Evolutionary conservation across 1,140 invertebrate species (phyloP), one percentile per base, ranked within the genome.

Genomic region (Pararge aegeria): DNA sequence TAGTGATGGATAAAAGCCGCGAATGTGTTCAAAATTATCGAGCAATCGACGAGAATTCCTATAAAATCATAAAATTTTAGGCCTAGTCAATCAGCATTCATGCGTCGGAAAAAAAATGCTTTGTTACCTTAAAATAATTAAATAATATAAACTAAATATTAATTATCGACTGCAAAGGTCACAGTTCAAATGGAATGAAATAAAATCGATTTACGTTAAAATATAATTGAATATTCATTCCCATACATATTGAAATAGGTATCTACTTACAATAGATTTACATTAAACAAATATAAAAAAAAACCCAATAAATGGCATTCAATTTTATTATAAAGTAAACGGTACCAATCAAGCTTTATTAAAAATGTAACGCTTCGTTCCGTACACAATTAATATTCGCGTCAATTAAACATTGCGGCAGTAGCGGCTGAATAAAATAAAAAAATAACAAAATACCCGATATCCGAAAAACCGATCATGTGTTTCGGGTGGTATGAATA

Each of bases 401-500:
- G 53, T 68, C 66, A 71, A 74, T 74, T 71, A 66, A 71, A 66
- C 66, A 71, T 71, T 68, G 69, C 66, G 66, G 64, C 66, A 66
- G 64, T 66, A 59, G 64, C 59, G 66, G 55, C 49, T 52, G 64
- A 65, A 66, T 63, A 58, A 69, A 65, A 64, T 66, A 70, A 73
- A 73, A 73, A 78, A 65, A 75, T 70, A 72, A 75, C 60, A 71
- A 72, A 72, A 73, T 75, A 74, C 61, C 64, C 61, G 66, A 69
- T 68, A 87, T 75, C 68, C 68, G 73, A 84, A 83, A 87, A 85
- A 80, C 70, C 73, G 78, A 81, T 83, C 80, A 84, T 84, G 75
- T 83, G 80, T 83, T 80, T 80, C 75, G 78, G 85, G 78, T 80
- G 80, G 74, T 83, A 81, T 87, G 79, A 86, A 88, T 88, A 86